Conservation (phyloP, 1,140 invertebrate species). For the Sycophaga agraensis region DNA sequence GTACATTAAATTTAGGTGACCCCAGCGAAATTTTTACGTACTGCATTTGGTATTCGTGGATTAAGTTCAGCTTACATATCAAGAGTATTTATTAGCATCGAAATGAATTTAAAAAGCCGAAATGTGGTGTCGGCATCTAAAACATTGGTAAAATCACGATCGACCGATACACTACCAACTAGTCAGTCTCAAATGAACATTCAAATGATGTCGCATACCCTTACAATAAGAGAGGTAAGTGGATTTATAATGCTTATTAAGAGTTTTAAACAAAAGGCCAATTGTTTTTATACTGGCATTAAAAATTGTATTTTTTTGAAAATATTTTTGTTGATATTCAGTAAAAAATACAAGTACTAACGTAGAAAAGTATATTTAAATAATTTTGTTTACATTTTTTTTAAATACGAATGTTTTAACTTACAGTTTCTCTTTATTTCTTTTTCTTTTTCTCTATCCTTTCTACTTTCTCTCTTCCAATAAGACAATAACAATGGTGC, state of each 20-base stretch:
- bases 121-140: conserved; percentile 70
- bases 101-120: conserved; percentile 86
- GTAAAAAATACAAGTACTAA: conserved; percentile 21
- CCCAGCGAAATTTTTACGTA: conserved; percentile 82
- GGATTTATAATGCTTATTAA: background rate
- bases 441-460: conserved; percentile 25
- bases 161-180: conserved; percentile 84
- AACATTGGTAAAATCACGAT: conserved; percentile 74
- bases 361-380: conserved; percentile 23
- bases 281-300: conserved; percentile 2
- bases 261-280: background rate
- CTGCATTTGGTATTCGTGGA: conserved; percentile 89
- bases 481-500: conserved; percentile 29
- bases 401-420: conserved; percentile 28
- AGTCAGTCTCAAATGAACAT: conserved; percentile 90
- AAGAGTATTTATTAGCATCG: conserved; percentile 86
- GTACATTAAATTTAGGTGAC: conserved; percentile 58
- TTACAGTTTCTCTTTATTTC: conserved; percentile 25
- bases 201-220: conserved; percentile 89
- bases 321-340: conserved; percentile 10
- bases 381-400: conserved; percentile 23
- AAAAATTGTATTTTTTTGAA: conserved; percentile 25
- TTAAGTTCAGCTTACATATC: conserved; percentile 86
- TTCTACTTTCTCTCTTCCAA: conserved; percentile 27
- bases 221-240: conserved; percentile 86